These are phyloP conservation scores for Melikaiella ostensackeni DNA, from an alignment of 2,888 invertebrate genomes.

Conservation along the genomic window DNA sequence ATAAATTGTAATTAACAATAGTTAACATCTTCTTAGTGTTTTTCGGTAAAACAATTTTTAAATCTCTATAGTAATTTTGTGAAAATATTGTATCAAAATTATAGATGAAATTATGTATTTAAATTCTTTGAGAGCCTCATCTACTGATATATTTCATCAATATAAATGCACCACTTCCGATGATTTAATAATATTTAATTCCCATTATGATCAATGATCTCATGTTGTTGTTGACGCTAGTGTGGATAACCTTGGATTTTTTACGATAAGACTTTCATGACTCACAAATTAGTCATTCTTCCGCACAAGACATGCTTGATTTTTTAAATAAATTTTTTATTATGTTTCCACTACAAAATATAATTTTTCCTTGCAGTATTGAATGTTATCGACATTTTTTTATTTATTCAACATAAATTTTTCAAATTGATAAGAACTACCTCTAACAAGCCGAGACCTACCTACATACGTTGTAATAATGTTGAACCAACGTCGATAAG, in stretches of 20 bases:
- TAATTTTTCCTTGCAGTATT: no score
- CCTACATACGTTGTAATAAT: neutral
- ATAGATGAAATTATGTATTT: no score
- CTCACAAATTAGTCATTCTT: neutral
- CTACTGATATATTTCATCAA: neutral
- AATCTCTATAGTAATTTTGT: neutral
- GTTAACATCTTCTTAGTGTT: no score
- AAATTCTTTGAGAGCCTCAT: neutral
- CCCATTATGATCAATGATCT: conserved; percentile 10
- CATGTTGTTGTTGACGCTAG: conserved; percentile 2
- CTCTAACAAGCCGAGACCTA: neutral
- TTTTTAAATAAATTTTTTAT: no score
- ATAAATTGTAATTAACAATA: no score
- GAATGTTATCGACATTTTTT: no score
- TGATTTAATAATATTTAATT: neutral
- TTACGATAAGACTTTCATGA: neutral
- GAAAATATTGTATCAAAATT: no score
- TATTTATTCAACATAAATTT: neutral
- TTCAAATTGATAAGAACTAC: neutral
- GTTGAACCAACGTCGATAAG: no score
- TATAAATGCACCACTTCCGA: neutral
- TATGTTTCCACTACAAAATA: no score
- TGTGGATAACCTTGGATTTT: conserved; percentile 14
- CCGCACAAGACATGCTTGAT: neutral
- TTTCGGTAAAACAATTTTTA: no score